A percentile compares a stretch with the other conserved stretches of the same genome.
These are phyloP conservation scores for Tromatobia lineatoria DNA, from an alignment of 2,888 invertebrate genomes.

Conservation along the genomic window DNA sequence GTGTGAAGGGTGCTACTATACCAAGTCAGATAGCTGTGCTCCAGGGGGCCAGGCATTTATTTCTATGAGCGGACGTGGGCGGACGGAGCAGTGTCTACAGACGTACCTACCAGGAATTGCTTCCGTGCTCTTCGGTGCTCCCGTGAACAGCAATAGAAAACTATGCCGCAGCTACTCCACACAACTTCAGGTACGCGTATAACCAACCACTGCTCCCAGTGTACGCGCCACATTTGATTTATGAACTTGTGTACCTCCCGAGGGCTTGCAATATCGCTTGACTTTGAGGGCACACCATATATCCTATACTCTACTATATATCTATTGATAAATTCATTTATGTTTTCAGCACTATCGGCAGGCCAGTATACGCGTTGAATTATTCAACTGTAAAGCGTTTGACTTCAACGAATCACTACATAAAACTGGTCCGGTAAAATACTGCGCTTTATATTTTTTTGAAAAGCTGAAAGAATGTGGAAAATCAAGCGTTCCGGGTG, in stretches of 20 bases:
- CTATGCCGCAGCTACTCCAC: conserved; percentile 38
- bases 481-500: conserved; percentile 44
- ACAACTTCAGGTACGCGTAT: conserved; percentile 38
- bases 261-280: conserved; percentile 49
- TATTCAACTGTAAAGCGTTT: conserved; percentile 25
- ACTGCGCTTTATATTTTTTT: not conserved
- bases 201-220: conserved; percentile 45
- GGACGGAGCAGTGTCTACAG: conserved; percentile 74
- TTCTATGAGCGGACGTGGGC: conserved; percentile 74
- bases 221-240: conserved; percentile 62
- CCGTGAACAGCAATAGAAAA: conserved; percentile 42
- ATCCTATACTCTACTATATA: conserved; percentile 9
- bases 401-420: conserved; percentile 2
- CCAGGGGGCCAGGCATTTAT: conserved; percentile 70
- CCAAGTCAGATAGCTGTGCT: conserved; percentile 26
- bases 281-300: conserved; percentile 39
- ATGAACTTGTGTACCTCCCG: conserved; percentile 58
- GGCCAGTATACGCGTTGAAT: conserved; percentile 14
- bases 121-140: conserved; percentile 71
- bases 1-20: not conserved
- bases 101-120: conserved; percentile 72
- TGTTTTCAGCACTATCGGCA: conserved; percentile 54
- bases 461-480: conserved; percentile 15
- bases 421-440: conserved; percentile 5
- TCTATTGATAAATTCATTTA: conserved; percentile 50